Evolutionary conservation across 1,140 invertebrate genomes (phyloP), one percentile per base, ranked within the genome.

Genomic region (Phymastichus coffea): DNA sequence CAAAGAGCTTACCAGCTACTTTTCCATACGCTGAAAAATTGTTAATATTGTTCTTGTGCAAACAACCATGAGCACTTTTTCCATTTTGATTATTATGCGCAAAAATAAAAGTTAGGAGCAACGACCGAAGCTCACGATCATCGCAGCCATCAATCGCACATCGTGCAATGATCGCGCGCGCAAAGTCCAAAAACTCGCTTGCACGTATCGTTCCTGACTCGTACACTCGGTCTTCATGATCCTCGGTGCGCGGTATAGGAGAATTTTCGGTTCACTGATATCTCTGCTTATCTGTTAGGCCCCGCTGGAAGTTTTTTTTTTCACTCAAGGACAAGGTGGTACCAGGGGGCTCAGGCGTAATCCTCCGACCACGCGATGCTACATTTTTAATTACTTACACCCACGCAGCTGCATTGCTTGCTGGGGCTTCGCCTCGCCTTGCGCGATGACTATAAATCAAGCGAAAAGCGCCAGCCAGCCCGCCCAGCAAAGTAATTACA

Each of bases 331-430:
- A 63, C 67, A 72, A 68, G 68, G 67, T 68, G 66, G 68, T 67
- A 70, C 66, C 66, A 52, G 62, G 43, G 55, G n/a, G n/a, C n/a
- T n/a, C n/a, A n/a, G n/a, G n/a, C 20, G 19, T 53, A 60, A 64
- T 53, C 58, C 66, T 64, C 59, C 63, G 63, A 75, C 78, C 77
- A 80, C 76, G 78, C 77, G 78, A 79, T 80, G 75, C 74, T 79
- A 79, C 76, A 80, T 80, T 79, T 80, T 80, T 80, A 80, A 80
- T 80, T 80, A 80, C 78, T 80, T 79, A 79, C 78, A 79, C 77
- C 78, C 78, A 79, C 78, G 78, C 77, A 79, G 79, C 79, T 79
- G 78, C 77, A 80, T 78, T 38, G 60, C 38, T 17, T 33, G 28
- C 28, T 33, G 28, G 6, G 6, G 28, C 28, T 33, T 7, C 28